A percentile compares a stretch with the other conserved stretches of the same genome.
phyloP scores from a whole-genome alignment of 2,888 invertebrate genomes.

The Ichneumon xanthorius region DNA sequence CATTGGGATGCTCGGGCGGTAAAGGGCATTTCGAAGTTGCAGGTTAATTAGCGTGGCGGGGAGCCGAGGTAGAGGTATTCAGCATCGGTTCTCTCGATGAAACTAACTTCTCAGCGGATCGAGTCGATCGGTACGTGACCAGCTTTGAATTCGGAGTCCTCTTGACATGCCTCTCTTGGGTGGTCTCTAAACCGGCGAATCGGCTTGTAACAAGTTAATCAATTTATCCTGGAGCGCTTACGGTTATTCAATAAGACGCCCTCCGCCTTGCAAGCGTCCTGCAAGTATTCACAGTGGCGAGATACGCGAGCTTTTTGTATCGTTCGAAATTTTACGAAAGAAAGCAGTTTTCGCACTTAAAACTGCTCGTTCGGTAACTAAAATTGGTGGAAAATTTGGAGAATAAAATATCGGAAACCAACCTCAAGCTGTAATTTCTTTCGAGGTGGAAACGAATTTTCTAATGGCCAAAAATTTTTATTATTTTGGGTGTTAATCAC shows the following conservation, averaged over 20 bases:
- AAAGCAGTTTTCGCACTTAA: no score
- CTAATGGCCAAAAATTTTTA: no score
- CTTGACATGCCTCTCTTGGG: conserved; percentile 21
- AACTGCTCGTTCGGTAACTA: no score
- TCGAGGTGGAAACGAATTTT: no score
- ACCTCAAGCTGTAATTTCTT: no score
- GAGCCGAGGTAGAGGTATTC: conserved; percentile 13
- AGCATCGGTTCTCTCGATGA: conserved; percentile 43
- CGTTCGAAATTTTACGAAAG: background rate
- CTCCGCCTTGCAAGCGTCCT: background rate
- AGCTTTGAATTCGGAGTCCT: conserved; percentile 72
- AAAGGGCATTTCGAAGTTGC: conserved; percentile 72
- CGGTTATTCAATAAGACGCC: conserved; percentile 75
- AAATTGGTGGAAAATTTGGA: no score
- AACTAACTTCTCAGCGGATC: conserved; percentile 74
- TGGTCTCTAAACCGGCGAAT: conserved; percentile 61
- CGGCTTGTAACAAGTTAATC: conserved; percentile 78
- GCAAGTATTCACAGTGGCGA: background rate
- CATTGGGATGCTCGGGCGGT: conserved; percentile 39
- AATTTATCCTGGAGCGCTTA: conserved; percentile 73
- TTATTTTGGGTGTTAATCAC: no score
- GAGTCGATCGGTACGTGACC: conserved; percentile 76
- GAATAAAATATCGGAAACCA: no score
- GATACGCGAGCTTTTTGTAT: background rate
- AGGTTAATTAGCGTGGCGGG: conserved; percentile 76